Evolutionary conservation across 2,888 invertebrate genomes (phyloP).

Genomic region (Pecten maximus): DNA sequence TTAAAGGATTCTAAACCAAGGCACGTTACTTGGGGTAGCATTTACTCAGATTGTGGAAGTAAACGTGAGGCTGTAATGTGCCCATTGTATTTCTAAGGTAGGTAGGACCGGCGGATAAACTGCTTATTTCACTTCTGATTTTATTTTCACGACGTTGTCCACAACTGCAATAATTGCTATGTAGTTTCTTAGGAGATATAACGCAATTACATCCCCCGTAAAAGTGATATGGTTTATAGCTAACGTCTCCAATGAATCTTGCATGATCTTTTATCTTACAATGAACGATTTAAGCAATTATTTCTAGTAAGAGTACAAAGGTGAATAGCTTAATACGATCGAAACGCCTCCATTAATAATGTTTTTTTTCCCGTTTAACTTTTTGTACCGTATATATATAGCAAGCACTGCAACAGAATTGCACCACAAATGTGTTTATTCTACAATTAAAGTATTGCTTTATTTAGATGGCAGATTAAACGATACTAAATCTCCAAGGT

Average conservation of each 20-base stretch:
- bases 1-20: too few relatives aligned
- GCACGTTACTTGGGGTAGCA: too few relatives aligned
- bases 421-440: not conserved
- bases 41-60: not conserved
- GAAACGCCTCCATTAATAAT: not conserved
- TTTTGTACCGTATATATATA: too few relatives aligned
- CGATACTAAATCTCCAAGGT: not conserved
- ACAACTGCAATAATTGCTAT: not conserved
- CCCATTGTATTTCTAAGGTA: not conserved
- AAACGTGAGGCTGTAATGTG: not conserved
- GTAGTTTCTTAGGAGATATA: not conserved
- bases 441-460: not conserved
- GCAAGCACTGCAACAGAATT: too few relatives aligned
- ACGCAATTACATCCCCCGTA: not conserved
- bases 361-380: too few relatives aligned
- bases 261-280: constrained; percentile 5
- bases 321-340: not conserved
- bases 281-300: not conserved
- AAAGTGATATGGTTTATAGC: not conserved
- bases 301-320: not conserved
- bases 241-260: not conserved
- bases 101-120: not conserved
- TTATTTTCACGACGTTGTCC: not conserved
- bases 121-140: not conserved
- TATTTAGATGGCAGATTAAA: not conserved